Evolutionary conservation across 2,888 invertebrate genomes (phyloP), one percentile per base, ranked within the genome.

Genomic region (Aleiodes testaceus): DNA sequence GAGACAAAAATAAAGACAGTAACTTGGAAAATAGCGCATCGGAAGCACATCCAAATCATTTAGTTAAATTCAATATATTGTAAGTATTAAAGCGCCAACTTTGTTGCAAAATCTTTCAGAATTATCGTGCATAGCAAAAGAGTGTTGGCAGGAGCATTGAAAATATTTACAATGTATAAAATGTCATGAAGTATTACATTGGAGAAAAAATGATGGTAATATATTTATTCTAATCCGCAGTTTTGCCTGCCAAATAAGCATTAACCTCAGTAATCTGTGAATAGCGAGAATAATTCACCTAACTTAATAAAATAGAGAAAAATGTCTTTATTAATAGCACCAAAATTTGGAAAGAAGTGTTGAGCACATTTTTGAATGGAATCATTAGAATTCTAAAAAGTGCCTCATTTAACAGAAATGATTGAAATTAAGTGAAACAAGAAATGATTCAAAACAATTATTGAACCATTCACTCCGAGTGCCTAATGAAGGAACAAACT

Each of bases 321-420:
- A 36, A 68, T 36, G 47, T 44, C 47, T 64, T 77, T 81, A 80
- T 79, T 80, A 81, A 81, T 81, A 78, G 76, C 75, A 55, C 64
- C 74, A 72, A 78, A 78, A 80, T 78, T 76, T 75, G 74, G 75
- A 71, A 71, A 63, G 44, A 53, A 42, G 50, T 44, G 69, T 36
- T 52, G 26, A 9, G 49, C 61, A 66, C 68, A 73, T 47, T 18
- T 63, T 45, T 36, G 47, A 63, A 50, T 44, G 18, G 49, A 59
- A 55, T 22, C n/a, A 36, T 49, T 61, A 42, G 50, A 69, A 72
- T 70, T 64, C 73, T 72, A 70, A 73, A 72, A 75, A 76, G 70
- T 68, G 69, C 72, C 55, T 70, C 59, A n/a, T n/a, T n/a, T n/a
- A n/a, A n/a, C n/a, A n/a, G n/a, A n/a, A n/a, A n/a, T n/a, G n/a